Percentiles rank a stretch among this genome's conserved stretches.
These are phyloP conservation scores for Cephalotes varians DNA, from an alignment of 2,888 invertebrate species.

Conservation along the genomic window DNA sequence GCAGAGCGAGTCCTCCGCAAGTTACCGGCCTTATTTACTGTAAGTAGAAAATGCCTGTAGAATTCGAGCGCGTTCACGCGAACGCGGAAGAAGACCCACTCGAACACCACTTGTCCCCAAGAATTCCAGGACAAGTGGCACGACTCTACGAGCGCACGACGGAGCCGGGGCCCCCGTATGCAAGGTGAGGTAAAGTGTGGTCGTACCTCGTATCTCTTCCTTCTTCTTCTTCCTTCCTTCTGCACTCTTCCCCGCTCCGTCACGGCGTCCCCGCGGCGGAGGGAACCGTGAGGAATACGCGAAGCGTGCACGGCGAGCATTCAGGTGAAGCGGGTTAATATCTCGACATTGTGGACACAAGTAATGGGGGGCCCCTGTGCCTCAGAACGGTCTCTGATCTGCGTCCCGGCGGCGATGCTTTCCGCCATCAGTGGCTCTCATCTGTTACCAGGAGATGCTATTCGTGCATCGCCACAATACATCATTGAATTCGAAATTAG, in stretches of 20 bases:
- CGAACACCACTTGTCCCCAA: slow-evolving; percentile 77
- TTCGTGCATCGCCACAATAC: not conserved
- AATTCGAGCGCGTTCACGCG: slow-evolving; percentile 69
- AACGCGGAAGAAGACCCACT: slow-evolving; percentile 72
- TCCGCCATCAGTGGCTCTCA: slow-evolving; percentile 65
- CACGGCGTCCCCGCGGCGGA: slow-evolving; percentile 53
- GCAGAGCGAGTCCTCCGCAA: slow-evolving; percentile 43
- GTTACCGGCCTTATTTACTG: slow-evolving; percentile 69
- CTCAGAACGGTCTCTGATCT: slow-evolving; percentile 74
- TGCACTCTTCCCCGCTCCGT: slow-evolving; percentile 54
- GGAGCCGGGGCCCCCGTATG: slow-evolving; percentile 57
- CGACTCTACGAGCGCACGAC: slow-evolving; percentile 65
- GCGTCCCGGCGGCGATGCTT: slow-evolving; percentile 57
- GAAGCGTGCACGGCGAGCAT: slow-evolving; percentile 70
- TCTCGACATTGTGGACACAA: slow-evolving; percentile 84
- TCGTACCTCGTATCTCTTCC: slow-evolving; percentile 55
- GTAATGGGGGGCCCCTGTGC: slow-evolving; percentile 80
- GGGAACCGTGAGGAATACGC: slow-evolving; percentile 67
- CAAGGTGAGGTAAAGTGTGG: slow-evolving; percentile 74
- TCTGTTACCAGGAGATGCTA: not conserved
- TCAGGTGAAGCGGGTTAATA: slow-evolving; percentile 82
- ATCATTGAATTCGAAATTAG: not conserved
- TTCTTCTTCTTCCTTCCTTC: slow-evolving; percentile 47
- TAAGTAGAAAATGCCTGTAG: slow-evolving; percentile 66
- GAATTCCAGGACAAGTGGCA: slow-evolving; percentile 82